phyloP scores from a whole-genome alignment of 2,888 invertebrate genomes.

The Heteromurus nitidus region DNA sequence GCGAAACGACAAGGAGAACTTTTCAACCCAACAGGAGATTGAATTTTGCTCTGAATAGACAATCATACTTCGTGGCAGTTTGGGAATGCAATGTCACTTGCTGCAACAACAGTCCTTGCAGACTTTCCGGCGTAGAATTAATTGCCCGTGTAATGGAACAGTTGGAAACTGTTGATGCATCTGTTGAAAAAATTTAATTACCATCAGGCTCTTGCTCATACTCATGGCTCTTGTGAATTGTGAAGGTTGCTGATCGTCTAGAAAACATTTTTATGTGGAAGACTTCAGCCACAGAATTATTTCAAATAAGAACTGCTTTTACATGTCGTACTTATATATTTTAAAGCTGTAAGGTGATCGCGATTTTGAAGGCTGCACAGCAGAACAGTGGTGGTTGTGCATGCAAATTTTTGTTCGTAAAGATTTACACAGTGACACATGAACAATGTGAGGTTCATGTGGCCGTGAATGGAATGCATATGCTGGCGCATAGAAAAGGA shows the following conservation, averaged over 20 bases:
- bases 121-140: conserved; percentile 16
- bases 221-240: neutral
- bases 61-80: neutral
- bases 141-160: conserved; percentile 23
- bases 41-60: neutral
- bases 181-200: conserved; percentile 15
- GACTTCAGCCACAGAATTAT: too few relatives aligned
- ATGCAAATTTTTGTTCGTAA: neutral
- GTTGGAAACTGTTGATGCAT: conserved; percentile 1
- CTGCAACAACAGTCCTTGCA: neutral
- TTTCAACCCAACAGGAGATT: neutral
- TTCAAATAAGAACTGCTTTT: too few relatives aligned
- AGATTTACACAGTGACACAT: conserved; percentile 1
- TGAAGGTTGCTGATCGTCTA: too few relatives aligned
- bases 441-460: neutral
- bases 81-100: neutral
- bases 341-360: too few relatives aligned
- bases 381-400: neutral
- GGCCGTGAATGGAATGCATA: neutral
- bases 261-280: too few relatives aligned
- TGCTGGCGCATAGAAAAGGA: neutral
- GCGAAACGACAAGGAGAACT: too few relatives aligned
- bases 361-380: neutral
- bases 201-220: neutral
- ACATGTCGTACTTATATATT: too few relatives aligned